phyloP scores from a whole-genome alignment of 2,888 invertebrate species.

The Lissonota sp. region DNA sequence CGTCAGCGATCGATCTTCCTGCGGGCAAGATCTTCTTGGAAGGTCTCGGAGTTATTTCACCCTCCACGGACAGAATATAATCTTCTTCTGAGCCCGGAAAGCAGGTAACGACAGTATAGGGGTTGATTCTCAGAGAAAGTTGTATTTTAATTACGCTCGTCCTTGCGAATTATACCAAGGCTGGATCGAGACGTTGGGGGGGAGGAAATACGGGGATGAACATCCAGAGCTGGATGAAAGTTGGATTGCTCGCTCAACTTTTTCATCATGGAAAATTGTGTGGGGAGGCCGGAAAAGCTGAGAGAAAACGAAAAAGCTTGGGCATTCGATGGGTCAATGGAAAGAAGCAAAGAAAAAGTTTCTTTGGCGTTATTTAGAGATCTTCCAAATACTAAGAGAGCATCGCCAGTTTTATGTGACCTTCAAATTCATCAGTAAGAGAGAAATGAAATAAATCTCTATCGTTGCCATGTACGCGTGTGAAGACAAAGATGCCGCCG shows the following conservation, averaged over 20 bases:
- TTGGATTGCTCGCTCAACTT: no score
- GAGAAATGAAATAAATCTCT: no score
- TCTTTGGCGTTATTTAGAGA: no score
- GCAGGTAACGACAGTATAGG: background rate
- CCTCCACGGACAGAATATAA: constrained; percentile 43
- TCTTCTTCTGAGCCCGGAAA: constrained; percentile 38
- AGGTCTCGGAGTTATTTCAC: constrained; percentile 6
- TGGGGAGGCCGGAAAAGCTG: constrained; percentile 10
- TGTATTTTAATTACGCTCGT: constrained; percentile 63
- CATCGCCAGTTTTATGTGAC: no score
- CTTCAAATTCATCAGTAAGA: no score
- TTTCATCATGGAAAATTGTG: constrained; percentile 30
- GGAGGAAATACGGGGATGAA: background rate
- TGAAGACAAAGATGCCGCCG: no score
- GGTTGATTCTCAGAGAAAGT: constrained; percentile 50
- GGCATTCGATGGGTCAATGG: constrained; percentile 20
- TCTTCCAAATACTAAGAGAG: no score
- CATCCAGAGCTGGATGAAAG: no score
- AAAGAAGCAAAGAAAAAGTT: constrained; percentile 19
- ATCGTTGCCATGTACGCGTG: no score
- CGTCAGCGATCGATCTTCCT: constrained; percentile 16
- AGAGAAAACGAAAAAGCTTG: constrained; percentile 11
- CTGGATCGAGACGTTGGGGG: constrained; percentile 48
- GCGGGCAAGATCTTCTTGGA: no score
- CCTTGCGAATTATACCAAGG: constrained; percentile 60